These are phyloP conservation scores for Polyploca ridens DNA, from an alignment of 2,888 invertebrate genomes.

Conservation along the genomic window DNA sequence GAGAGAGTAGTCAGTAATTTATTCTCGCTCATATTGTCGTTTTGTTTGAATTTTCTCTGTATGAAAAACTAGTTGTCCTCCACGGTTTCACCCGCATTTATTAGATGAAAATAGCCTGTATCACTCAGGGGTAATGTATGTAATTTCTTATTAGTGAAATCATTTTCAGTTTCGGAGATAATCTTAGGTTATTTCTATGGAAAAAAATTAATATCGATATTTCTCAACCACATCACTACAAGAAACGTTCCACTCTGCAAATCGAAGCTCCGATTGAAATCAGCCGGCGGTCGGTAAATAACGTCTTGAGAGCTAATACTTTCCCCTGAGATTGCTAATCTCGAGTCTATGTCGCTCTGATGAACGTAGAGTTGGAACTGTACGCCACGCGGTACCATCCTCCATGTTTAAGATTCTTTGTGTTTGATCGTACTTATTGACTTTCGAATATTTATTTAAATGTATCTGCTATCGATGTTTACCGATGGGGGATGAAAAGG, in stretches of 20 bases:
- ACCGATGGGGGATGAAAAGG: too few relatives aligned
- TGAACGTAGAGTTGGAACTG: conserved; percentile 37
- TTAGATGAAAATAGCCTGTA: too few relatives aligned
- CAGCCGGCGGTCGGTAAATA: conserved; percentile 76
- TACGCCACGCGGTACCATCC: conserved; percentile 42
- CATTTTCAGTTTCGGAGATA: too few relatives aligned
- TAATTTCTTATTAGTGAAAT: too few relatives aligned
- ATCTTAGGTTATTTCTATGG: too few relatives aligned
- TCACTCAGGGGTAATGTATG: too few relatives aligned
- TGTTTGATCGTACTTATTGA: neutral
- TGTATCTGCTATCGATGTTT: neutral
- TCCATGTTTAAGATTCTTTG: conserved; percentile 18
- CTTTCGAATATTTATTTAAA: neutral
- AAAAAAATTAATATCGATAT: conserved; percentile 28
- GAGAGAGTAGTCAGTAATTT: too few relatives aligned
- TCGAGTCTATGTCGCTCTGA: conserved; percentile 48
- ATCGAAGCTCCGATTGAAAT: conserved; percentile 78
- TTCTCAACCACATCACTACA: conserved; percentile 43
- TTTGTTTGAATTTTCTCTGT: too few relatives aligned
- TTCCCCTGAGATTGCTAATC: conserved; percentile 78
- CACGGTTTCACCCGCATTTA: too few relatives aligned
- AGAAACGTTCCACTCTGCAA: conserved; percentile 57
- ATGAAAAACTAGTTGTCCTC: too few relatives aligned
- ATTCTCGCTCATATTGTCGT: too few relatives aligned
- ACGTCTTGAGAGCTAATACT: conserved; percentile 77